phyloP scores from a whole-genome alignment of 2,888 invertebrate species.

The Syrista parreyssii region DNA sequence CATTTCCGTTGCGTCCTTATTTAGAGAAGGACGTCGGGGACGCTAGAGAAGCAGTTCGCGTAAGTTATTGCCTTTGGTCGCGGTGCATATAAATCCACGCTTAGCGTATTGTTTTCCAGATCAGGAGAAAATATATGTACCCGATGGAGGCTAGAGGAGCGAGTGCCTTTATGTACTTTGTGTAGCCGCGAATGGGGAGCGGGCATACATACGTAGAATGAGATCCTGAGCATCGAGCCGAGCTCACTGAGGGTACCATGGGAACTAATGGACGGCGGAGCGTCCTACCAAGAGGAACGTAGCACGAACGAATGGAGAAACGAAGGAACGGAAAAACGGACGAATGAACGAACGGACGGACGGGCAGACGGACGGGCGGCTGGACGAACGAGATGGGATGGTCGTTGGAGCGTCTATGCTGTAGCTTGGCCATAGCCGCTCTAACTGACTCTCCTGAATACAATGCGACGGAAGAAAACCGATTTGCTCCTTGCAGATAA shows the following conservation, averaged over 20 bases:
- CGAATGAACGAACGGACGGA: neutral
- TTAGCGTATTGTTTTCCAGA: slow-evolving; percentile 65
- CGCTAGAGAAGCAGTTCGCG: slow-evolving; percentile 48
- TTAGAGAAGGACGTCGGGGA: slow-evolving; percentile 54
- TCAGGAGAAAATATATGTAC: slow-evolving; percentile 65
- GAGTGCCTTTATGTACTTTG: slow-evolving; percentile 48
- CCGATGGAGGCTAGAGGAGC: slow-evolving; percentile 33
- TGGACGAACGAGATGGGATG: neutral
- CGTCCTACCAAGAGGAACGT: neutral
- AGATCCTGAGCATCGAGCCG: slow-evolving; percentile 22
- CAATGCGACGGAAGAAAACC: slow-evolving; percentile 34
- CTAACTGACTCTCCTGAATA: slow-evolving; percentile 25
- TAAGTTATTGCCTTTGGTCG: slow-evolving; percentile 60
- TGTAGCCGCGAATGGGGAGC: slow-evolving; percentile 35
- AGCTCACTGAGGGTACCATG: neutral
- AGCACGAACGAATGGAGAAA: neutral
- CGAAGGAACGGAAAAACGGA: neutral
- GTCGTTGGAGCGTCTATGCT: neutral
- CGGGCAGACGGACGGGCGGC: neutral
- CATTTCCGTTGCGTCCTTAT: slow-evolving; percentile 63
- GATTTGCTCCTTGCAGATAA: slow-evolving; percentile 29
- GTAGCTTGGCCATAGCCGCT: neutral
- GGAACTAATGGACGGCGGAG: neutral
- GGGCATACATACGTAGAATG: slow-evolving; percentile 26
- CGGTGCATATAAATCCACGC: slow-evolving; percentile 62